These are phyloP conservation scores for Danaus chrysippus DNA, from an alignment of 2,888 invertebrate genomes.

Conservation along the genomic window DNA sequence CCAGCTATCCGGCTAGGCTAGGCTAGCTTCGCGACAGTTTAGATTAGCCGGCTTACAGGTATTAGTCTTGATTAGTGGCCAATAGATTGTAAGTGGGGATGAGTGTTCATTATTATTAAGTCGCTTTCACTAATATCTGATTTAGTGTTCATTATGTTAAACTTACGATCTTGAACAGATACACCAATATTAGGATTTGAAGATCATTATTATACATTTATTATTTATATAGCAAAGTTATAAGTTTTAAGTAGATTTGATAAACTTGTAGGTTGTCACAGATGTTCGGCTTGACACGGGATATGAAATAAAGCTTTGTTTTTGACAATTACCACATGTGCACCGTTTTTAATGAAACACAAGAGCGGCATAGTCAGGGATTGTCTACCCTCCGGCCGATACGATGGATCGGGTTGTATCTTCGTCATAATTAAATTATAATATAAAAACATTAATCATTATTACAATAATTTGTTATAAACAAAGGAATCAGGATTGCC, in stretches of 20 bases:
- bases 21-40: slow-evolving; percentile 29
- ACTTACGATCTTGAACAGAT: not conserved
- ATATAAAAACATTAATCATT: no score
- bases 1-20: slow-evolving; percentile 22
- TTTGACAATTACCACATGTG: slow-evolving; percentile 57
- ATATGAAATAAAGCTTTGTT: slow-evolving; percentile 51
- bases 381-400: slow-evolving; percentile 31
- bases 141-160: slow-evolving; percentile 16
- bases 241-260: not conserved
- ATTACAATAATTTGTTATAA: no score
- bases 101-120: slow-evolving; percentile 34
- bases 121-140: slow-evolving; percentile 39
- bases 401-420: slow-evolving; percentile 34
- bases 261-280: not conserved
- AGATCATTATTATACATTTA: not conserved
- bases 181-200: slow-evolving; percentile 3
- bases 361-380: slow-evolving; percentile 37
- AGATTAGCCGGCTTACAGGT: slow-evolving; percentile 44
- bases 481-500: no score
- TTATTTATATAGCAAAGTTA: not conserved
- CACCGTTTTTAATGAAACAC: slow-evolving; percentile 54
- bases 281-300: slow-evolving; percentile 21
- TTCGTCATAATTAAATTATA: slow-evolving; percentile 17
- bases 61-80: slow-evolving; percentile 48
- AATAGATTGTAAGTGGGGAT: slow-evolving; percentile 40